phyloP scores from a whole-genome alignment of 2,113 vertebrate genomes.

The Pyxicephalus adspersus region DNA sequence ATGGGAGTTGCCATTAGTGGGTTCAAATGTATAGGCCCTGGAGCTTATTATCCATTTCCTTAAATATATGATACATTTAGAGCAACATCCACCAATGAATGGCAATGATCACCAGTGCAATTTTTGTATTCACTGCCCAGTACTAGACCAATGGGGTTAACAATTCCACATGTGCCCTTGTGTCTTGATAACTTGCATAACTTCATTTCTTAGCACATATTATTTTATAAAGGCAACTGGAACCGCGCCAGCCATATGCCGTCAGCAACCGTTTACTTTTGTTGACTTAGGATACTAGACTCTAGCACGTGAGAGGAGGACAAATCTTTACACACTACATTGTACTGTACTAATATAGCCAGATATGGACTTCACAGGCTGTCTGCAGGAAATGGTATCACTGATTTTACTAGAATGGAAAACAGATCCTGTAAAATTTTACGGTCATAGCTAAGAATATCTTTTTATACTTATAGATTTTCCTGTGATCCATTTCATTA shows the following conservation, averaged over 20 bases:
- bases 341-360: slow-evolving; percentile 2
- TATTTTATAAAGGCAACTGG: slow-evolving; percentile 28
- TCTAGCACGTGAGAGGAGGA: slow-evolving; percentile 20
- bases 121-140: background rate
- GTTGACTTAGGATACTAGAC: slow-evolving; percentile 5
- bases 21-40: too few relatives aligned
- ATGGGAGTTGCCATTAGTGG: too few relatives aligned
- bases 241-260: slow-evolving; percentile 17
- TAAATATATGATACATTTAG: too few relatives aligned
- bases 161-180: background rate
- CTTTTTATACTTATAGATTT: too few relatives aligned
- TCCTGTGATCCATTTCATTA: too few relatives aligned
- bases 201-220: slow-evolving; percentile 8
- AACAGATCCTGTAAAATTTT: background rate
- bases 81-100: too few relatives aligned
- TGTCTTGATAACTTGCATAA: slow-evolving; percentile 18
- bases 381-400: background rate
- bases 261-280: slow-evolving; percentile 34
- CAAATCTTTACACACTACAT: slow-evolving; percentile 12
- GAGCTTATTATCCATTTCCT: too few relatives aligned
- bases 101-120: too few relatives aligned
- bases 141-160: background rate
- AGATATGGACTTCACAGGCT: background rate
- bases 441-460: background rate
- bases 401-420: background rate